These are phyloP conservation scores for Neostethus bicornis DNA, from an alignment of 2,797 vertebrate genomes.

Conservation along the genomic window DNA sequence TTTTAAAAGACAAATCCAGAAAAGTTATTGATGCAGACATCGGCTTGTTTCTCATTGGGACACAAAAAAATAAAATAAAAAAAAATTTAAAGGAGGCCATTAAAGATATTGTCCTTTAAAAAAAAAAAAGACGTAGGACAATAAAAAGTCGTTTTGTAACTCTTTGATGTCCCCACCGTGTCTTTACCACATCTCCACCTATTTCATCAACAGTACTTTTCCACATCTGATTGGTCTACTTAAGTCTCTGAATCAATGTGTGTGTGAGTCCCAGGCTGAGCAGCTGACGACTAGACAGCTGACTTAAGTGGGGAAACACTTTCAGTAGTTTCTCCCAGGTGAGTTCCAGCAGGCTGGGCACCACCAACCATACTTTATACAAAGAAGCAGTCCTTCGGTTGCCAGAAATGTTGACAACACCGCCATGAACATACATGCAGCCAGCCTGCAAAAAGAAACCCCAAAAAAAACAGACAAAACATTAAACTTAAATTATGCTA, in stretches of 20 bases:
- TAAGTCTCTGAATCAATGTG: conserved; percentile 92
- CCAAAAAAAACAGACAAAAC: background rate
- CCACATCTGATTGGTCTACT: conserved; percentile 67
- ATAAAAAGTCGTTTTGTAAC: conserved; percentile 40
- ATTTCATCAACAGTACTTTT: conserved; percentile 18
- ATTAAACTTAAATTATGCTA: fast-evolving
- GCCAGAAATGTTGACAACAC: conserved; percentile 94
- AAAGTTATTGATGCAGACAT: background rate
- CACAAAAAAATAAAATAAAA: conserved; percentile 19
- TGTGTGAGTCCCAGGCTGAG: conserved; percentile 94
- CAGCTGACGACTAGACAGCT: conserved; percentile 88
- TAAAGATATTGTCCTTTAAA: conserved; percentile 16
- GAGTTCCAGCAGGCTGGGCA: conserved; percentile 95
- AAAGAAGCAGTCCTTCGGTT: conserved; percentile 94
- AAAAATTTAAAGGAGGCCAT: conserved; percentile 5
- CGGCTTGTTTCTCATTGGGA: conserved; percentile 9
- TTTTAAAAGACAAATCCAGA: conserved; percentile 1
- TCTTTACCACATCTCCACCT: conserved; percentile 10
- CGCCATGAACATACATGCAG: conserved; percentile 97
- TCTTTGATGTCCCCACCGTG: conserved; percentile 19
- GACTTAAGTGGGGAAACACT: conserved; percentile 86
- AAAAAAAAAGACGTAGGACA: conserved; percentile 31
- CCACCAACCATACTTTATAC: conserved; percentile 97
- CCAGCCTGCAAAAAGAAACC: conserved; percentile 82
- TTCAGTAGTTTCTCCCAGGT: conserved; percentile 94